Percentiles rank a stretch among this genome's conserved stretches.
Evolutionary conservation across 2,888 invertebrate genomes (phyloP).

Genomic region (Trisateles emortualis): DNA sequence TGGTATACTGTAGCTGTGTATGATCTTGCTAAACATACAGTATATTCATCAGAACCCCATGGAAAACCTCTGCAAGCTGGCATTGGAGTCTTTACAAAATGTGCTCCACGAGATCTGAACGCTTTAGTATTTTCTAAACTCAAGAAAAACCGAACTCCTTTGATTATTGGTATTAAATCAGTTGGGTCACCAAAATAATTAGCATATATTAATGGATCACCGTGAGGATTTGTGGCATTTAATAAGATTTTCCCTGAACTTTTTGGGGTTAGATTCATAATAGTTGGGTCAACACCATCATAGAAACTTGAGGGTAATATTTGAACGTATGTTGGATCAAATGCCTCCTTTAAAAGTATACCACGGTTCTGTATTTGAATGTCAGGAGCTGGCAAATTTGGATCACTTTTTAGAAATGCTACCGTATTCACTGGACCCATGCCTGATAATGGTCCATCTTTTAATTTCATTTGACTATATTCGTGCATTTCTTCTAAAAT

Average conservation of each 20-base stretch:
- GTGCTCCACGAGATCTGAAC: slow-evolving; percentile 84
- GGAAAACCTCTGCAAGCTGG: slow-evolving; percentile 85
- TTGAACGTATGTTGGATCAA: slow-evolving; percentile 48
- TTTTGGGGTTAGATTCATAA: slow-evolving; percentile 86
- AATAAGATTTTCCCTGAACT: slow-evolving; percentile 88
- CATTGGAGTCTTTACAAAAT: slow-evolving; percentile 81
- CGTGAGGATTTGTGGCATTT: slow-evolving; percentile 89
- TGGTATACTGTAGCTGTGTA: slow-evolving; percentile 86
- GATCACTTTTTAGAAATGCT: slow-evolving; percentile 85
- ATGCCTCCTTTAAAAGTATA: slow-evolving; percentile 77
- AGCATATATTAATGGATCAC: slow-evolving; percentile 90
- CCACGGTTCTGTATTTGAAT: slow-evolving; percentile 87
- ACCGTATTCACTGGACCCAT: slow-evolving; percentile 85
- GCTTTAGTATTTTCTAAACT: slow-evolving; percentile 85
- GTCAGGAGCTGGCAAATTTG: slow-evolving; percentile 85
- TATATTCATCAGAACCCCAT: slow-evolving; percentile 89
- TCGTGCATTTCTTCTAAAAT: slow-evolving; percentile 69
- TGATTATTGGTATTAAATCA: slow-evolving; percentile 87
- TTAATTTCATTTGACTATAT: slow-evolving; percentile 64
- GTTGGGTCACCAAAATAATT: slow-evolving; percentile 87
- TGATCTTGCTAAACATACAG: slow-evolving; percentile 87
- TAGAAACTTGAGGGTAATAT: slow-evolving; percentile 87
- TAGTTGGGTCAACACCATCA: slow-evolving; percentile 84
- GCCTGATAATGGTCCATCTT: slow-evolving; percentile 80
- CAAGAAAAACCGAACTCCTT: slow-evolving; percentile 86